Evolutionary conservation across 2,888 invertebrate species (phyloP).

Genomic region (Brenthis hecate): DNA sequence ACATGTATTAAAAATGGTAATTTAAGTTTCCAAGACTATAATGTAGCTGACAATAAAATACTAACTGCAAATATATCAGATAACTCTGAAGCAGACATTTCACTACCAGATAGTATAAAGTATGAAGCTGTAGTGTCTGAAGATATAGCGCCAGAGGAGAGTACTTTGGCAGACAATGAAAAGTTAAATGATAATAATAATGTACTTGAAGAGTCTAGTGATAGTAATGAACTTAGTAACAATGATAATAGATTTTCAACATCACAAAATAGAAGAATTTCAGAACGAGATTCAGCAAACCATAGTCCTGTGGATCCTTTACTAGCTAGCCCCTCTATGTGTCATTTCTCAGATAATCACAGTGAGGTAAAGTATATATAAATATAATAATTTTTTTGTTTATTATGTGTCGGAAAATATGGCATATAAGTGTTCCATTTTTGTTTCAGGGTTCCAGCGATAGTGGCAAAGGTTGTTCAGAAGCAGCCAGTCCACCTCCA

Average conservation of each 20-base stretch:
- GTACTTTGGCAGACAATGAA: slow-evolving; percentile 52
- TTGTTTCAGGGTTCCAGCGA: slow-evolving; percentile 87
- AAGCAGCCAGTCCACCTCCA: slow-evolving; percentile 87
- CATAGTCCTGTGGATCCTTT: slow-evolving; percentile 89
- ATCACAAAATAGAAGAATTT: slow-evolving; percentile 66
- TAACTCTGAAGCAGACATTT: slow-evolving; percentile 48
- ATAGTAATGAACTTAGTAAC: slow-evolving; percentile 56
- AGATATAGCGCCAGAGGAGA: slow-evolving; percentile 50
- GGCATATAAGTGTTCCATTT: neutral
- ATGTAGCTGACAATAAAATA: slow-evolving; percentile 49
- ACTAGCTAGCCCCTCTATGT: slow-evolving; percentile 85
- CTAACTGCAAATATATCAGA: slow-evolving; percentile 49
- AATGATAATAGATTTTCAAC: slow-evolving; percentile 65
- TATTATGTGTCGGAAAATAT: slow-evolving; percentile 7
- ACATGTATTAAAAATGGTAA: slow-evolving; percentile 48
- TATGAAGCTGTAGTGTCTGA: slow-evolving; percentile 52
- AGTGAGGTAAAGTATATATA: slow-evolving; percentile 79
- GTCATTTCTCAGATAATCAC: slow-evolving; percentile 86
- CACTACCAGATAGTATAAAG: slow-evolving; percentile 55
- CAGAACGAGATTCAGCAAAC: slow-evolving; percentile 88
- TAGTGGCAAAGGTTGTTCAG: slow-evolving; percentile 91
- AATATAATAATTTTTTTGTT: slow-evolving; percentile 1
- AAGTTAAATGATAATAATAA: slow-evolving; percentile 63
- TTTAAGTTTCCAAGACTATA: slow-evolving; percentile 47
- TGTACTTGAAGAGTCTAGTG: slow-evolving; percentile 60